phyloP scores from a whole-genome alignment of 2,113 vertebrate species.

The Pachypanchax playfairii region DNA sequence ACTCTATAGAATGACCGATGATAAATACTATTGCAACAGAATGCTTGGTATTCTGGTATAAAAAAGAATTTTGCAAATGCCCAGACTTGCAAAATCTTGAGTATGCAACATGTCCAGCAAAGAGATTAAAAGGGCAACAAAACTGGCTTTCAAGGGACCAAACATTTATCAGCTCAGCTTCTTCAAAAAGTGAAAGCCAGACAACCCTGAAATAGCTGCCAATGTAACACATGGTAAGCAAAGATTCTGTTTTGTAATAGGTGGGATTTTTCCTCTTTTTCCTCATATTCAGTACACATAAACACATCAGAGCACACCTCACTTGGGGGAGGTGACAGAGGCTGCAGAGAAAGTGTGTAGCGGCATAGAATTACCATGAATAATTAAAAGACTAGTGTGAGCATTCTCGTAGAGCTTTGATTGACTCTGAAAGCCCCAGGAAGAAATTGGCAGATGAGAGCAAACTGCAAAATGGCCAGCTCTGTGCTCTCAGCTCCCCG shows the following conservation, averaged over 20 bases:
- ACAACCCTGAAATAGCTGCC: constrained; percentile 62
- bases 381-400: constrained; percentile 81
- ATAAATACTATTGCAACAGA: constrained; percentile 15
- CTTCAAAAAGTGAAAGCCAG: constrained; percentile 57
- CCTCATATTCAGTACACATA: constrained; percentile 74
- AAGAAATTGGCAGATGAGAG: constrained; percentile 78
- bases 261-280: constrained; percentile 57
- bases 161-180: constrained; percentile 63
- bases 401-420: constrained; percentile 79
- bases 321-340: constrained; percentile 69
- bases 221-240: constrained; percentile 49
- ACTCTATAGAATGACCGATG: background rate
- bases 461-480: constrained; percentile 76
- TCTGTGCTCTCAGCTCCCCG: constrained; percentile 69
- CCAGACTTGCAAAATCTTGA: constrained; percentile 41
- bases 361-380: constrained; percentile 74
- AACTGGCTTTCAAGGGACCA: constrained; percentile 48
- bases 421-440: constrained; percentile 78
- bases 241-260: constrained; percentile 68
- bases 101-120: constrained; percentile 47
- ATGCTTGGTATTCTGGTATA: constrained; percentile 26
- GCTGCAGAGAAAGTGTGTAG: constrained; percentile 65
- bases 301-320: constrained; percentile 74
- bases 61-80: constrained; percentile 24
- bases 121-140: constrained; percentile 56